phyloP scores from a whole-genome alignment of 2,797 vertebrate genomes.

The Austrolebias charrua region DNA sequence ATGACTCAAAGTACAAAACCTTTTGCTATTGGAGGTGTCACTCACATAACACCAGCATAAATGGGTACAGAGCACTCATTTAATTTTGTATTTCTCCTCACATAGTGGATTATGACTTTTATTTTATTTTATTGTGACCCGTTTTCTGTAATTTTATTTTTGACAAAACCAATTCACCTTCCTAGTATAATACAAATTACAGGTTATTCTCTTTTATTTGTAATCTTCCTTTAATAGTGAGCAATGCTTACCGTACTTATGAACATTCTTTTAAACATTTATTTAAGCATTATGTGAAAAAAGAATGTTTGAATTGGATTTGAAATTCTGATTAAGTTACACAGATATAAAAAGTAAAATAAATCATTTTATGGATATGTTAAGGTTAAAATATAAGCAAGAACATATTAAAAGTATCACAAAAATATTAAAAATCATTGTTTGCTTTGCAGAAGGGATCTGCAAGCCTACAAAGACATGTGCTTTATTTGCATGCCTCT shows the following conservation, averaged over 20 bases:
- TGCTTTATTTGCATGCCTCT: constrained; percentile 45
- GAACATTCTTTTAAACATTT: not conserved
- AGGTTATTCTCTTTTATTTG: not conserved
- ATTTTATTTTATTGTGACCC: not conserved
- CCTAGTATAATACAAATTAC: not conserved
- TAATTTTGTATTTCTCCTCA: not conserved
- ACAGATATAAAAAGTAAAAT: constrained; percentile 7
- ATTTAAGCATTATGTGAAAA: constrained; percentile 14
- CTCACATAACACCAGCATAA: constrained; percentile 1
- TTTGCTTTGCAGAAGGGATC: constrained; percentile 42
- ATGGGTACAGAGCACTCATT: constrained; percentile 1
- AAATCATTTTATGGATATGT: constrained; percentile 25
- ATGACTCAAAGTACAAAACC: constrained; percentile 1
- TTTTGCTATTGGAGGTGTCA: constrained; percentile 9
- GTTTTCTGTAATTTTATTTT: not conserved
- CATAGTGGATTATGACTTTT: not conserved
- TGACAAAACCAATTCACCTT: constrained; percentile 1
- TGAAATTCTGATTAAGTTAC: constrained; percentile 16
- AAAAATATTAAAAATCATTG: constrained; percentile 18
- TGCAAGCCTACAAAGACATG: constrained; percentile 58
- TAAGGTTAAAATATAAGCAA: constrained; percentile 5
- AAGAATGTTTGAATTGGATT: constrained; percentile 11
- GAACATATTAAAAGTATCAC: constrained; percentile 4
- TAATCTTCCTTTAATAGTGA: not conserved
- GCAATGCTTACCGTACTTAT: no score